These are phyloP conservation scores for Ptilorrhoa leucosticta DNA, from an alignment of 2,113 vertebrate genomes.

Conservation along the genomic window DNA sequence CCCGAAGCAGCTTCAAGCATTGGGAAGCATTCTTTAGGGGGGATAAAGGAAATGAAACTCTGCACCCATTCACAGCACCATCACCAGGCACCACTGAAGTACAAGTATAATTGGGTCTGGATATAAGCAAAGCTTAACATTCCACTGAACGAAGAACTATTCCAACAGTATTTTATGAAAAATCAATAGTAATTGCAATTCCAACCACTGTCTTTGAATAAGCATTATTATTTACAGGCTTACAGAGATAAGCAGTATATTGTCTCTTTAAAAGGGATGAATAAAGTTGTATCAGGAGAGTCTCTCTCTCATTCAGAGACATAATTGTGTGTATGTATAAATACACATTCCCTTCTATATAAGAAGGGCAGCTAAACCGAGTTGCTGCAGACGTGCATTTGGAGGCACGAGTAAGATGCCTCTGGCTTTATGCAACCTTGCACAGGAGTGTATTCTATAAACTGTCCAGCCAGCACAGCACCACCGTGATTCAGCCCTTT, in stretches of 20 bases:
- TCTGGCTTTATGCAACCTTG: neutral
- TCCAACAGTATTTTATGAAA: neutral
- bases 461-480: neutral
- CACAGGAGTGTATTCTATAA: neutral
- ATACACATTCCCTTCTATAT: fast-evolving
- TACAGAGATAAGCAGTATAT: neutral
- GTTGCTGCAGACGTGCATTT: neutral
- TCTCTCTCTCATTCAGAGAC: neutral
- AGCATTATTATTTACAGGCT: neutral
- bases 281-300: neutral
- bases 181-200: constrained; percentile 20
- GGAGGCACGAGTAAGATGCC: neutral
- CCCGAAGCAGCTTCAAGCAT: neutral
- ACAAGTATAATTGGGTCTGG: neutral
- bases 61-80: neutral
- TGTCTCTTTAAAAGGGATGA: neutral
- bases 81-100: neutral
- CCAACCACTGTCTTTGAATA: neutral
- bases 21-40: neutral
- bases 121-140: neutral
- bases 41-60: neutral
- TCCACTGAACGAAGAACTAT: neutral
- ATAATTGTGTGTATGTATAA: neutral
- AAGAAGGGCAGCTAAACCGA: neutral
- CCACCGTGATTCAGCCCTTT: neutral